phyloP scores from a whole-genome alignment of 2,797 vertebrate genomes.

The Sebastes matsubarae region DNA sequence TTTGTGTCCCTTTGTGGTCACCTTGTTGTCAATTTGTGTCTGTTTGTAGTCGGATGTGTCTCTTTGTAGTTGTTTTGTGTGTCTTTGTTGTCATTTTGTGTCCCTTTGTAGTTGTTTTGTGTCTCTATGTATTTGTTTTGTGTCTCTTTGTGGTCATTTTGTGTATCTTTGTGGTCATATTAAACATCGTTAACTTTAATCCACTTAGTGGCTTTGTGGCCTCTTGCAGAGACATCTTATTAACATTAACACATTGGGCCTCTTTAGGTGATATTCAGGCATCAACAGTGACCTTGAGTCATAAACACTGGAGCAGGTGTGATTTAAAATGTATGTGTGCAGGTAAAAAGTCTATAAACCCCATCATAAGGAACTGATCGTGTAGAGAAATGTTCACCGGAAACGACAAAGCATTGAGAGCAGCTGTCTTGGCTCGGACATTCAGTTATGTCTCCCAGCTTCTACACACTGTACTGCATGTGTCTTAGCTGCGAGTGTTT shows the following conservation, averaged over 20 bases:
- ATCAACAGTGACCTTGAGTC: not conserved
- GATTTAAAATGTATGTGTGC: not conserved
- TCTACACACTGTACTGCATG: not conserved
- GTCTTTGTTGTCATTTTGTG: too few species aligned
- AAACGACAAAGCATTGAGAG: not conserved
- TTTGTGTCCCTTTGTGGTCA: too few species aligned
- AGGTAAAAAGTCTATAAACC: not conserved
- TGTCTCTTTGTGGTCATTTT: not conserved
- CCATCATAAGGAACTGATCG: not conserved
- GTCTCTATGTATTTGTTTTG: too few species aligned
- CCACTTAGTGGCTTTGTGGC: not conserved
- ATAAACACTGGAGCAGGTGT: not conserved
- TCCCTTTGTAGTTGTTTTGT: too few species aligned
- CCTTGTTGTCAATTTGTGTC: too few species aligned
- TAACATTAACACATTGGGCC: not conserved
- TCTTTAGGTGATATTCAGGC: not conserved
- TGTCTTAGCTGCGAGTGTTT: not conserved
- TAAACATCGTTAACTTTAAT: conserved; percentile 9
- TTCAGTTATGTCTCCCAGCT: not conserved
- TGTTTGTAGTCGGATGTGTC: too few species aligned
- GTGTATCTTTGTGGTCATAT: not conserved
- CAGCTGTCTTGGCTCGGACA: not conserved
- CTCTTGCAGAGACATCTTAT: conserved; percentile 10
- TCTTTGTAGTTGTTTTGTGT: too few species aligned
- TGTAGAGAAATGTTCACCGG: not conserved